These are phyloP conservation scores for Galeopterus variegatus DNA, from an alignment of 2,113 vertebrate species.

Conservation along the genomic window DNA sequence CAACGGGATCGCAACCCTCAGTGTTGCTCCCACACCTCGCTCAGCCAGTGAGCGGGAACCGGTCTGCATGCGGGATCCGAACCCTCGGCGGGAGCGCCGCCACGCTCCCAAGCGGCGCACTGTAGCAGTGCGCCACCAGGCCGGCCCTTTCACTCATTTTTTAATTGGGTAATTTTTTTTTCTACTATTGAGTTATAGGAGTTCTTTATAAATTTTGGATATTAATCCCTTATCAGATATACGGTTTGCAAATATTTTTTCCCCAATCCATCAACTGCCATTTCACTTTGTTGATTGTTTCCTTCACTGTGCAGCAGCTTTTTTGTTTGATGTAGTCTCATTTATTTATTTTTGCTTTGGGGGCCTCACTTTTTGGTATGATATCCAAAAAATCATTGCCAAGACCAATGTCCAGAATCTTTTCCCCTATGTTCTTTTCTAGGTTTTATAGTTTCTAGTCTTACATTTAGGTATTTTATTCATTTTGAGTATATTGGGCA, in stretches of 20 bases:
- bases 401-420: background rate
- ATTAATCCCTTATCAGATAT: background rate
- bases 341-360: background rate
- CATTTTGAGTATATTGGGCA: background rate
- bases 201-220: background rate
- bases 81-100: too few relatives aligned
- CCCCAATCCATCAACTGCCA: background rate
- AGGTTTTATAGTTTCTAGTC: background rate
- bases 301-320: background rate
- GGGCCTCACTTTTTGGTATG: background rate
- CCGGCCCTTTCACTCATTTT: background rate
- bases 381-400: background rate
- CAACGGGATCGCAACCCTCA: too few relatives aligned
- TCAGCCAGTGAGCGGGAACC: too few relatives aligned
- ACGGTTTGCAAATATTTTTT: background rate
- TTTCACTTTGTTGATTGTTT: background rate
- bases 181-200: background rate
- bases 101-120: too few relatives aligned
- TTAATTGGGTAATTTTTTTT: background rate
- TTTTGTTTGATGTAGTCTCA: background rate
- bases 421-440: background rate
- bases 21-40: too few relatives aligned
- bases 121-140: too few relatives aligned
- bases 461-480: background rate
- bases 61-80: too few relatives aligned